A percentile compares a stretch with the other conserved stretches of the same genome.
Evolutionary conservation across 1,140 invertebrate species (phyloP).

Genomic region (Nasonia vitripennis): DNA sequence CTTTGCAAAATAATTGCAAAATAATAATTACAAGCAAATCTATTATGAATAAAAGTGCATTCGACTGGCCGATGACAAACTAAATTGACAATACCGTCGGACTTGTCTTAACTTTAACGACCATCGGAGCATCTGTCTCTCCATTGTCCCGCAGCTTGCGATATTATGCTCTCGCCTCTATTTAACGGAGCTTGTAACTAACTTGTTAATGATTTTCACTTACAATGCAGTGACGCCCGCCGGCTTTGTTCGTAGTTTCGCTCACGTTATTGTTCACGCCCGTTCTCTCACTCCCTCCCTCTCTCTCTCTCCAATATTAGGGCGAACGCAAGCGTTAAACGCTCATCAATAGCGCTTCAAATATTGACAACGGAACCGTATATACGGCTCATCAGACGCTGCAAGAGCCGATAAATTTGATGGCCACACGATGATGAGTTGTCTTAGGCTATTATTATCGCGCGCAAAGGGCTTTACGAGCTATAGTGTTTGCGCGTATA

Average conservation of each 20-base stretch:
- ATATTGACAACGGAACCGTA: slow-evolving; percentile 6
- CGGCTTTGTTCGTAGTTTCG: neutral
- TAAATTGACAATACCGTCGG: neutral
- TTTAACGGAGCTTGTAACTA: slow-evolving; percentile 12
- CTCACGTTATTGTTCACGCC: neutral
- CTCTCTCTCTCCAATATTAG: neutral
- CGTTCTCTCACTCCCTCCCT: no score
- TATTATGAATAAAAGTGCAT: no score
- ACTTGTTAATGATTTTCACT: slow-evolving; percentile 15
- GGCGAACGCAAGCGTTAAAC: slow-evolving; percentile 8
- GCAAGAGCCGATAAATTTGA: slow-evolving; percentile 15
- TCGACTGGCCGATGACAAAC: no score
- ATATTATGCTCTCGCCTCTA: neutral
- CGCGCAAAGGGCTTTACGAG: no score
- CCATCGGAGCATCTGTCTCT: neutral
- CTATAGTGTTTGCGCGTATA: neutral
- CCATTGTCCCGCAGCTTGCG: neutral
- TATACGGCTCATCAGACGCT: neutral
- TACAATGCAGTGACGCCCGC: neutral
- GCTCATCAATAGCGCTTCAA: slow-evolving; percentile 19
- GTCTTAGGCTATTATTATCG: slow-evolving; percentile 1
- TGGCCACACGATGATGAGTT: neutral
- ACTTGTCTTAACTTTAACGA: neutral
- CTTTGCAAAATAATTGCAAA: no score
- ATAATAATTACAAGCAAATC: no score